Conservation (phyloP, 1,140 invertebrate species). For the Brachionus manjavacas region DNA sequence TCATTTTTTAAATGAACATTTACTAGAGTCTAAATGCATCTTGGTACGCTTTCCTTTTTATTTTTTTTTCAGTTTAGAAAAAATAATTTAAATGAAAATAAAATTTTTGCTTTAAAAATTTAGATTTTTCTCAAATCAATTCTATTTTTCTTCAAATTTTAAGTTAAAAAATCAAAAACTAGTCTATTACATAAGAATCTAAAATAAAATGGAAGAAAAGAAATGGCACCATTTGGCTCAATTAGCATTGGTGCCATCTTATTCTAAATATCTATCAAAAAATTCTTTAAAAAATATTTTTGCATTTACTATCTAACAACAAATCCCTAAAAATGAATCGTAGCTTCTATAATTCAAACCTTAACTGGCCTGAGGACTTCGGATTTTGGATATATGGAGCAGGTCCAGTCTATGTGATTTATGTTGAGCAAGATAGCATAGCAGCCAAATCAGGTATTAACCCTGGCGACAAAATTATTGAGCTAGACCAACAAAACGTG, state of each 20-base stretch:
- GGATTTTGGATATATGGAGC: slow-evolving; percentile 55
- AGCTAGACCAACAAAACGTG: slow-evolving; percentile 54
- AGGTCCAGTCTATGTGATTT: slow-evolving; percentile 52
- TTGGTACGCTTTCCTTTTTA: no score
- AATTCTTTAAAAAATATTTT: not conserved
- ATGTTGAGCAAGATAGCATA: slow-evolving; percentile 50
- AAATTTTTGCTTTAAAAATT: no score
- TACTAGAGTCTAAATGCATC: no score
- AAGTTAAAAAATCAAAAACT: no score
- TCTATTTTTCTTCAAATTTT: no score
- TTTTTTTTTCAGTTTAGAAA: no score
- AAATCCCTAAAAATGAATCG: not conserved
- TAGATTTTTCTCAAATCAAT: no score
- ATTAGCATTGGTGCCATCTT: not conserved
- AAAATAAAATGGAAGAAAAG: not conserved
- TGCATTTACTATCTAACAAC: not conserved
- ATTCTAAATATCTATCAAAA: not conserved
- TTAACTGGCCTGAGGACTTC: slow-evolving; percentile 52
- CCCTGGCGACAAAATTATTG: slow-evolving; percentile 54
- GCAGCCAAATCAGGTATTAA: slow-evolving; percentile 51
- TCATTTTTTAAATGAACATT: no score
- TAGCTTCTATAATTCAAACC: not conserved
- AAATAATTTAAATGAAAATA: no score
- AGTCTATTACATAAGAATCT: not conserved
- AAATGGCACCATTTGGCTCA: not conserved